Conservation (phyloP, 2,113 vertebrate species). For the Pseudorasbora parva region DNA sequence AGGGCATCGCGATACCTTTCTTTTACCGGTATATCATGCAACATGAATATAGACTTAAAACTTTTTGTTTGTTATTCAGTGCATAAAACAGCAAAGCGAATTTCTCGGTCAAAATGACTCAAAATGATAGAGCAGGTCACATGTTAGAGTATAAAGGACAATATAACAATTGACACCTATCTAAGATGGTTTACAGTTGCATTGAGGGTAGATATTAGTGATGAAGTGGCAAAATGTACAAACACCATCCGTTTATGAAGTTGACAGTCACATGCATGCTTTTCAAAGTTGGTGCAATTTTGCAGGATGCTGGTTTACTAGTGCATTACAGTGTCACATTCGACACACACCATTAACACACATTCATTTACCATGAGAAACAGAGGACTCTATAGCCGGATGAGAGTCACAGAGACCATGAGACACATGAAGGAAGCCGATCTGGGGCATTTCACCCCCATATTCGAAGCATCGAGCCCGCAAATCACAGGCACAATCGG, state of each 20-base stretch:
- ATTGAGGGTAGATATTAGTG: neutral
- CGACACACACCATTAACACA: constrained; percentile 23
- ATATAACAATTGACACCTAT: neutral
- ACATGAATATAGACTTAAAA: neutral
- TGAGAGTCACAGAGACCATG: constrained; percentile 8
- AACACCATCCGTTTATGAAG: neutral
- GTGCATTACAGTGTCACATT: constrained; percentile 35
- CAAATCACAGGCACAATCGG: constrained; percentile 47
- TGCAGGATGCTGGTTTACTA: constrained; percentile 9
- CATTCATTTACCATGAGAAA: constrained; percentile 30
- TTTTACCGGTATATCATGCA: too few species aligned
- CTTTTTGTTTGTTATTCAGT: neutral
- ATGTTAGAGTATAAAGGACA: neutral
- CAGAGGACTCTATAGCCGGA: neutral
- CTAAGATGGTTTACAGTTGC: neutral
- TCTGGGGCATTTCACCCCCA: constrained; percentile 13
- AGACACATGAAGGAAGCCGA: constrained; percentile 21
- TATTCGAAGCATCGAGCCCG: neutral
- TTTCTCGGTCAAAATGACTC: neutral
- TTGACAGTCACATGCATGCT: constrained; percentile 27
- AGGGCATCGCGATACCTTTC: too few species aligned
- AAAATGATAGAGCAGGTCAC: neutral
- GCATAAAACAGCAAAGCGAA: neutral
- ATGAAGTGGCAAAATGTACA: neutral
- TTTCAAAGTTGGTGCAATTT: neutral